A percentile compares a stretch with the other conserved stretches of the same genome.
Evolutionary conservation across 2,113 vertebrate genomes (phyloP).

Genomic region (Nansenia antarctica): DNA sequence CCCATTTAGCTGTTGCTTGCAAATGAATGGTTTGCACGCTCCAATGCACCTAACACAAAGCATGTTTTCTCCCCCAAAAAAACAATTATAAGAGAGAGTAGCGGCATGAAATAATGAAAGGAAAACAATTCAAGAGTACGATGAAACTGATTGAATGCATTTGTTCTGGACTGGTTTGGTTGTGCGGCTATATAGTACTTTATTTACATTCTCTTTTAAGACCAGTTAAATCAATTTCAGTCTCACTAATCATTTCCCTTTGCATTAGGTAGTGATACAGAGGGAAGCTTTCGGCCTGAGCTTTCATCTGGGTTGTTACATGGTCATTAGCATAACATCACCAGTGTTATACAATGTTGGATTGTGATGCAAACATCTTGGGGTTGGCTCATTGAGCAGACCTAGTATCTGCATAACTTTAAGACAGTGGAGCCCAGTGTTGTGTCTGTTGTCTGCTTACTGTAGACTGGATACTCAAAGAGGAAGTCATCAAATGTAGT

Average conservation of each 20-base stretch:
- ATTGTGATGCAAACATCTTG: conserved; percentile 77
- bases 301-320: conserved; percentile 55
- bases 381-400: conserved; percentile 62
- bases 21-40: conserved; percentile 27
- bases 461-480: background rate
- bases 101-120: no score
- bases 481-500: background rate
- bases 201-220: conserved; percentile 14
- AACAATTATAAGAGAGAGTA: background rate
- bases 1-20: conserved; percentile 42
- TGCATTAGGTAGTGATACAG: conserved; percentile 49
- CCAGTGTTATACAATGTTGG: conserved; percentile 53
- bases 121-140: conserved; percentile 23
- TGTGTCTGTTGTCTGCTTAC: background rate
- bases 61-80: conserved; percentile 6
- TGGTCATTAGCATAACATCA: conserved; percentile 80
- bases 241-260: conserved; percentile 49
- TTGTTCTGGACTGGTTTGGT: conserved; percentile 27
- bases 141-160: background rate
- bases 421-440: conserved; percentile 27
- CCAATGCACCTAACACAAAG: conserved; percentile 27
- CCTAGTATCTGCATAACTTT: conserved; percentile 56
- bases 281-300: conserved; percentile 62
- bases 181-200: conserved; percentile 48
- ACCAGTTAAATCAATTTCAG: conserved; percentile 18